phyloP scores from a whole-genome alignment of 1,140 invertebrate genomes.

The Marisa cornuarietis region DNA sequence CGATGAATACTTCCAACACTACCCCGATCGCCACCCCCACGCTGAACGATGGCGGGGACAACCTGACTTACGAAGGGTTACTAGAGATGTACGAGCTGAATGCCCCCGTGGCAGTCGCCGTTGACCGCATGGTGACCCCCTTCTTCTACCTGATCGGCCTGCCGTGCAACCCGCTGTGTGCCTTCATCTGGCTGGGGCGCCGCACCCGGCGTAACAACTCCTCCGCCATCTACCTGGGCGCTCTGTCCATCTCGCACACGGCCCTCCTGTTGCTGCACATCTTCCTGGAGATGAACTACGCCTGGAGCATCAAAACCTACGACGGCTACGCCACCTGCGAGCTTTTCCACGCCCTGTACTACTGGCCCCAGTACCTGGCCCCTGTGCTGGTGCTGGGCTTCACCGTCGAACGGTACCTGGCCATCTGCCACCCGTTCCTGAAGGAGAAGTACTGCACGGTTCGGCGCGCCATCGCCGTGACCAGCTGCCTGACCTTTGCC shows the following conservation, averaged over 20 bases:
- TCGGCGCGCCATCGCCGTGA: slow-evolving; percentile 75
- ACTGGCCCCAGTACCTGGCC: slow-evolving; percentile 60
- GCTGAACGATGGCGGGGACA: neutral
- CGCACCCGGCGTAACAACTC: slow-evolving; percentile 54
- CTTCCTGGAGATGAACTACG: slow-evolving; percentile 55
- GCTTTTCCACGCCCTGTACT: slow-evolving; percentile 53
- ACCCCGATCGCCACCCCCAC: slow-evolving; percentile 1
- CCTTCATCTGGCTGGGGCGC: slow-evolving; percentile 54
- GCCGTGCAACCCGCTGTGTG: slow-evolving; percentile 54
- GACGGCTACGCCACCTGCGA: slow-evolving; percentile 57
- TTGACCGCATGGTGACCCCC: slow-evolving; percentile 48
- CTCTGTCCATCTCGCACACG: slow-evolving; percentile 54
- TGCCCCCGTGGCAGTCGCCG: slow-evolving; percentile 36
- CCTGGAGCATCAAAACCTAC: slow-evolving; percentile 51
- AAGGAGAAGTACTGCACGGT: slow-evolving; percentile 83
- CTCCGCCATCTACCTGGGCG: slow-evolving; percentile 61
- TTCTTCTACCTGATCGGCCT: slow-evolving; percentile 58
- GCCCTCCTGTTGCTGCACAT: slow-evolving; percentile 55
- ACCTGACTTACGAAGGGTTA: neutral
- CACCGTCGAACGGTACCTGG: slow-evolving; percentile 93
- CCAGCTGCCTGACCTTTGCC: slow-evolving; percentile 56
- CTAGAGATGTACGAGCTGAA: slow-evolving; percentile 19
- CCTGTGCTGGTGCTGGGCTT: slow-evolving; percentile 74
- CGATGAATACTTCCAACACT: neutral
- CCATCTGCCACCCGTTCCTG: slow-evolving; percentile 91